Conservation (phyloP, 2,888 invertebrate genomes). For the Cerceris rybyensis region DNA sequence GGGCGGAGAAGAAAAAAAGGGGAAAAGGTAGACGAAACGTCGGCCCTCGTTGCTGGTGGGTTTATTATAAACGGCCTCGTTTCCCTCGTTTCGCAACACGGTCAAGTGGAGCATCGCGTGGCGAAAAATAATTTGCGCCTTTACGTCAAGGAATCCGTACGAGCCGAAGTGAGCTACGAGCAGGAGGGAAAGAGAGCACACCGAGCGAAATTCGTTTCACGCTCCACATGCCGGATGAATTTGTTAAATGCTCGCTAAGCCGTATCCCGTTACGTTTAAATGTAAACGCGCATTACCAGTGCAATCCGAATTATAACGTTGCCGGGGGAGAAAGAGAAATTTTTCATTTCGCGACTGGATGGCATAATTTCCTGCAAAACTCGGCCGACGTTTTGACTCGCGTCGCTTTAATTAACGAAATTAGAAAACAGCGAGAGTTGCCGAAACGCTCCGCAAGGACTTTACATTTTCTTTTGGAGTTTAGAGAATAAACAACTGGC, state of each 20-base stretch:
- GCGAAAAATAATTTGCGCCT: slow-evolving; percentile 64
- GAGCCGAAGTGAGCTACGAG: slow-evolving; percentile 8
- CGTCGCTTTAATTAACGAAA: too few relatives aligned
- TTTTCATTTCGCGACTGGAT: too few relatives aligned
- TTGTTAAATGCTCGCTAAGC: background rate
- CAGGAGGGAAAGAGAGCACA: too few relatives aligned
- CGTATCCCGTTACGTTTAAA: background rate
- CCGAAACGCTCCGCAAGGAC: too few relatives aligned
- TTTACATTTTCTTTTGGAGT: too few relatives aligned
- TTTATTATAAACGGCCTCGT: slow-evolving; percentile 70
- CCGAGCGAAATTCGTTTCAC: background rate
- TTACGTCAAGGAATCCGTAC: slow-evolving; percentile 40
- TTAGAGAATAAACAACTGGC: too few relatives aligned
- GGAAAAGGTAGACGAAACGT: slow-evolving; percentile 42
- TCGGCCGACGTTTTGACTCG: too few relatives aligned
- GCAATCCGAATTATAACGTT: too few relatives aligned
- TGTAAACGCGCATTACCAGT: background rate
- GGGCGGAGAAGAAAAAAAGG: slow-evolving; percentile 9
- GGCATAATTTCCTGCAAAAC: too few relatives aligned
- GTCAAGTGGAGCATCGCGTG: slow-evolving; percentile 69
- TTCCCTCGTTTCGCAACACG: slow-evolving; percentile 68
- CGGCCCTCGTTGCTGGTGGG: slow-evolving; percentile 57
- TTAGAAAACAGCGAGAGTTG: too few relatives aligned
- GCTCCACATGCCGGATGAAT: background rate
- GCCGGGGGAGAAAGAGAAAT: too few relatives aligned